Evolutionary conservation across 2,113 vertebrate genomes (phyloP).

Genomic region (Ursus arctos): DNA sequence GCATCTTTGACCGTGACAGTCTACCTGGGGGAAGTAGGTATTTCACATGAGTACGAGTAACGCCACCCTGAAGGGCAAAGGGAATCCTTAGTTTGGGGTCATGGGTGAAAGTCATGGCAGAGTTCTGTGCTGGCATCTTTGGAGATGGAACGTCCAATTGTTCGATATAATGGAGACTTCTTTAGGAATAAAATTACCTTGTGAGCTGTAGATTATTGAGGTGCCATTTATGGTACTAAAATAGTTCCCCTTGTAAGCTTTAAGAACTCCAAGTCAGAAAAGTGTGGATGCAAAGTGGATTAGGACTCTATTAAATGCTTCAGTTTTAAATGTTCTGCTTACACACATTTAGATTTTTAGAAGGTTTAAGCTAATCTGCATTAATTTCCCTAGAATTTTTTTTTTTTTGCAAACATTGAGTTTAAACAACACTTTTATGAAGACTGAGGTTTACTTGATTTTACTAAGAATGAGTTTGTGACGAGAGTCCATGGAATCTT

Average conservation of each 20-base stretch:
- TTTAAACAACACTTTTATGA: neutral
- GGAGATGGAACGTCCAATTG: neutral
- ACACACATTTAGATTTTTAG: neutral
- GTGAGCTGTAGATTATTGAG: neutral
- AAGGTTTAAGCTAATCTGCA: neutral
- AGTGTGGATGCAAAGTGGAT: neutral
- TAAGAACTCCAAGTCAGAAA: neutral
- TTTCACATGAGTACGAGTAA: neutral
- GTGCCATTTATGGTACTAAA: neutral
- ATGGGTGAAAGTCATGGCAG: neutral
- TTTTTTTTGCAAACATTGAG: neutral
- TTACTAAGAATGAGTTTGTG: neutral
- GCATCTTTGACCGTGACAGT: conserved; percentile 98
- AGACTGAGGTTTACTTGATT: neutral
- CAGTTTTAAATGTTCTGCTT: neutral
- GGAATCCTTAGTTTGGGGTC: neutral
- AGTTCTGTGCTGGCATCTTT: neutral
- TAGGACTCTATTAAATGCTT: neutral
- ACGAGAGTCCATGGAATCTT: neutral
- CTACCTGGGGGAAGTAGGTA: conserved; percentile 98
- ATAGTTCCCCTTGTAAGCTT: neutral
- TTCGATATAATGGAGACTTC: neutral
- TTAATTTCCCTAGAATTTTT: neutral
- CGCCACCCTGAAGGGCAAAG: neutral
- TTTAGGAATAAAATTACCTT: neutral